phyloP scores from a whole-genome alignment of 2,797 vertebrate species.

The Tragopan temminckii region DNA sequence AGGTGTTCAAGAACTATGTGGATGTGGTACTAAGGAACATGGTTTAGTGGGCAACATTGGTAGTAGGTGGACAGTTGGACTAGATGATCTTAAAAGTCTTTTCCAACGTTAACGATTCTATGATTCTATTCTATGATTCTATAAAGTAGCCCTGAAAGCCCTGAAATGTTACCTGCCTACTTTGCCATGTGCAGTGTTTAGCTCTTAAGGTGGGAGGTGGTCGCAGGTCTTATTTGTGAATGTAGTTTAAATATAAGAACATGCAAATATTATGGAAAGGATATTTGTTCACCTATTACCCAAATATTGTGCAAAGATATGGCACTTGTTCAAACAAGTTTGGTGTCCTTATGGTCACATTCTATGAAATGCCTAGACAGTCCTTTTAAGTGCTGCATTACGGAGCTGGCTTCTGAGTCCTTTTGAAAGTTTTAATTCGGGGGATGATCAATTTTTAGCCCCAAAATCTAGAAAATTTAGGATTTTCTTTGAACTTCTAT shows the following conservation, averaged over 20 bases:
- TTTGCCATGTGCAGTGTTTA: neutral
- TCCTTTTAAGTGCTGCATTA: neutral
- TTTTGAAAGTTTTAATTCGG: accelerated
- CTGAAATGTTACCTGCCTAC: neutral
- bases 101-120: no score
- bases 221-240: neutral
- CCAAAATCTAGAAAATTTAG: neutral
- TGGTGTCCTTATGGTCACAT: neutral
- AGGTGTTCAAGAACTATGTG: no score
- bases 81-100: no score
- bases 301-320: neutral
- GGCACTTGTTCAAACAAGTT: neutral
- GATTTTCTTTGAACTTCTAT: neutral
- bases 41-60: no score
- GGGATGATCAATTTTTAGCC: neutral
- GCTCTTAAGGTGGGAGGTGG: neutral
- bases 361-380: neutral
- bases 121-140: no score
- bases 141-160: neutral
- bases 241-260: neutral
- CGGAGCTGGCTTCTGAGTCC: neutral
- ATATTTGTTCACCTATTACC: neutral
- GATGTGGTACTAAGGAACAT: no score
- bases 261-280: neutral
- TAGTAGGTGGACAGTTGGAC: no score